Evolutionary conservation across 2,888 invertebrate genomes (phyloP), one percentile per base, ranked within the genome.

Genomic region (Therioaphis trifolii): DNA sequence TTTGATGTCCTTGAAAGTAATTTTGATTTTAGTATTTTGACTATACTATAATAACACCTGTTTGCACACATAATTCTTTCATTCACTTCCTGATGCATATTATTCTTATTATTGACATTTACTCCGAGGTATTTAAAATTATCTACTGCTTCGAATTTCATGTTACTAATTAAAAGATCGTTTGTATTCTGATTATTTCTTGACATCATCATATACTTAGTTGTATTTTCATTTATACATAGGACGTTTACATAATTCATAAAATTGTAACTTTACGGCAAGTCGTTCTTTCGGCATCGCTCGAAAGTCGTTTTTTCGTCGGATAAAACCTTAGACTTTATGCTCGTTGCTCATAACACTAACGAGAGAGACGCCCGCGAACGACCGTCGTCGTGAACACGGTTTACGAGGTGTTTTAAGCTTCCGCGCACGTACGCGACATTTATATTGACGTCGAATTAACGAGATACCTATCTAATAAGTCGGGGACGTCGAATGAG

Each of bases 391-490:
- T 69, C 7, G 69, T 24, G n/a, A 29, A 55, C 27, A 66, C 52
- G 43, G 79, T 71, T 69, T 79, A 79, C 40, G 69, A 68, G 68
- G 69, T 79, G 79, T 43, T 79, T 79, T 79, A 58, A 58, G 69
- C 27, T 79, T 79, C 79, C 27, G 5, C 18, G 58, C 79, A 79
- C 79, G 79, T 79, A 14, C 55, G 27, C 12, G 27, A 52, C 79
- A 71, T 79, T 79, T 79, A 79, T 79, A 79, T 79, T 43, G 79
- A 69, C 69, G 55, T 24, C 21, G 66, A 79, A 79, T 52, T 27
- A 79, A 71, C 69, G 15, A 79, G 55, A 79, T 79, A 35, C 66
- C 35, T 35, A 79, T 68, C 79, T 79, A 79, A 71, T 71, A 69
- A 79, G 66, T 29, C 24, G 35, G 35, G n/a, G 66, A 66, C 77